These are phyloP conservation scores for Osmerus eperlanus DNA, from an alignment of 2,113 vertebrate species.

Conservation along the genomic window DNA sequence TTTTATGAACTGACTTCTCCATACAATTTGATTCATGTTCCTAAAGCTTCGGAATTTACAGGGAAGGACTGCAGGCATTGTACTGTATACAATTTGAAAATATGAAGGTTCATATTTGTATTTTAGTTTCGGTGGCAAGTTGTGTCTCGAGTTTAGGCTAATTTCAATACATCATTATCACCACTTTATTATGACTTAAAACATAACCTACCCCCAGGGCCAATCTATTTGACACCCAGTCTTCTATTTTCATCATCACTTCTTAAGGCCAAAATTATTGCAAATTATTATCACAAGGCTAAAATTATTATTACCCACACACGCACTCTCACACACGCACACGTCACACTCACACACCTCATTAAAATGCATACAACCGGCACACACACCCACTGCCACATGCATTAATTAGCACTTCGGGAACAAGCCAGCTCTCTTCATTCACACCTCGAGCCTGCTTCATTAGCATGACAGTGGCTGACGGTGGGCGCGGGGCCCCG, in stretches of 20 bases:
- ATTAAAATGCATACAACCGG: constrained; percentile 70
- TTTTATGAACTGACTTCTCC: too few species aligned
- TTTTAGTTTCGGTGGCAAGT: constrained; percentile 8
- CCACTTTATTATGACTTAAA: neutral
- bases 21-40: too few species aligned
- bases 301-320: neutral
- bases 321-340: constrained; percentile 18
- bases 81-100: too few species aligned
- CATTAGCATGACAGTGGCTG: constrained; percentile 76
- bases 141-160: constrained; percentile 14
- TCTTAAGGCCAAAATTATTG: neutral
- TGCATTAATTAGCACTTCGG: constrained; percentile 73
- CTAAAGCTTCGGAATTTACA: too few species aligned
- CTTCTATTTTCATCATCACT: neutral
- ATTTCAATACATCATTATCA: constrained; percentile 27
- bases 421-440: constrained; percentile 70
- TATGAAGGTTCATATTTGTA: too few species aligned
- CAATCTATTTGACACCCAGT: neutral
- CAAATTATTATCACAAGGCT: too few species aligned
- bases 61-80: too few species aligned
- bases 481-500: constrained; percentile 40
- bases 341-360: constrained; percentile 33
- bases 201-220: neutral
- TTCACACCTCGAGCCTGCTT: constrained; percentile 72
- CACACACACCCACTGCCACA: constrained; percentile 52